Evolutionary conservation across 2,888 invertebrate genomes (phyloP), one percentile per base, ranked within the genome.

Genomic region (Unio pictorum): DNA sequence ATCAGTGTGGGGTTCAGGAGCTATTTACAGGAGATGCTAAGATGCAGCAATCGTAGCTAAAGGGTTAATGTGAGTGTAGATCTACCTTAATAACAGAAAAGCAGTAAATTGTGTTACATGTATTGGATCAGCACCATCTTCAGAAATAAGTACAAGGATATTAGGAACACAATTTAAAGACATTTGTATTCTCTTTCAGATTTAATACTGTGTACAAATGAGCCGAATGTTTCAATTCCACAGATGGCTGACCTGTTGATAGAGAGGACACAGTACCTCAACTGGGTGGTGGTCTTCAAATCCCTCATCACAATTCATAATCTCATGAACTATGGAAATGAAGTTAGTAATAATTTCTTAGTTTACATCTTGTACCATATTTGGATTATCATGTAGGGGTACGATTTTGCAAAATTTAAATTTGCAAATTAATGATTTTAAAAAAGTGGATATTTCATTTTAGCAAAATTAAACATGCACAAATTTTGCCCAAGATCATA

Each of bases 261-360:
- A 88, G 99, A 99, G 91, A 93, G 99, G 87, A 98, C 98, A 81
- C 98, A 98, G 91, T 97, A 97, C 92, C 94, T 95, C 84, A 98
- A 96, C 91, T 99, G 99, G 99, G 96, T 99, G 81, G 98, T 99
- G 76, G 99, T 99, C 74, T 99, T 97, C 92, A 99, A 99, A 91
- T 94, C 98, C 67, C 94, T 99, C 82, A 96, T 99, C 88, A 98
- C 99, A 73, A 97, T 98, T 79, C 99, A 99, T 92, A 98, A 99
- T 92, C 93, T 99, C 91, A 96, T 99, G 94, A 99, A 99, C 90
- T 99, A 99, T 92, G 99, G 99, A 88, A 99, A 99, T 92, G 99
- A 99, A 95, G 98, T 98, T 90, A 78, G 71, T 74, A 30, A 30
- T 20, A 8, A 11, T 55, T 45, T 45, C 45, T 11, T 11, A 15